Base-by-base conservation (phyloP, 2,113 vertebrate genomes). In the Corythaeola cristata region DNA sequence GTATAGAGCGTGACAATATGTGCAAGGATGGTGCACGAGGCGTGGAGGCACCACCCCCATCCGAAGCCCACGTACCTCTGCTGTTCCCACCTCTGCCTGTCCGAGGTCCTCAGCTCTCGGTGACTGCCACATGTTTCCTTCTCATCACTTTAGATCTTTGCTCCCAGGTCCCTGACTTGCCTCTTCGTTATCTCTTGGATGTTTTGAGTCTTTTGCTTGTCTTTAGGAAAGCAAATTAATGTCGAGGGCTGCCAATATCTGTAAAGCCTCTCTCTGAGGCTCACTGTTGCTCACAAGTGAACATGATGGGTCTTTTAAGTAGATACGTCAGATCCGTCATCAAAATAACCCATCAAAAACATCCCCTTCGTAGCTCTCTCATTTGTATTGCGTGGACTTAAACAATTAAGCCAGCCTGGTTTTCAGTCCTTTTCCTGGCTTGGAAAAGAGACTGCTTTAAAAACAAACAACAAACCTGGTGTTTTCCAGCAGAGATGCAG, bases 401-500 rank as follows among this genome's bases (percentile, higher is more conserved):
- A 74, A 71, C 27, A 64, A 58, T 44, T 67, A 81, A 84, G n/a
- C 37, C 30, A 83, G 64, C 18, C 30, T 90, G 62, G 9, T 64
- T 92, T 92, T 71, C 76, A 71, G 39, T 63, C 37, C 23, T 87
- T 47, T 77, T 90, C 15, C 37, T 67, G 52, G 11, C 73, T 87
- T 75, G 64, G 77, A 68, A 78, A 75, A 90, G 26, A 62, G 92
- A 30, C 32, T 32, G 47, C 55, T 84, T 45, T 27, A 27, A 68
- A 50, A 81, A 72, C 30, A 35, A 45, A 47, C 2, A 39, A 1
- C 41, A n/a, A 73, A 93, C 32, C 76, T 87, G 79, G 13, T 85
- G 68, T 84, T 93, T 86, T 92, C 68, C 91, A 95, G 83, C 56
- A 56, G 92, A 62, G 85, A 6, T 23, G 75, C 55, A 86, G 86